Conservation (phyloP, 1,140 invertebrate genomes). For the Aphaenogaster rudis region DNA sequence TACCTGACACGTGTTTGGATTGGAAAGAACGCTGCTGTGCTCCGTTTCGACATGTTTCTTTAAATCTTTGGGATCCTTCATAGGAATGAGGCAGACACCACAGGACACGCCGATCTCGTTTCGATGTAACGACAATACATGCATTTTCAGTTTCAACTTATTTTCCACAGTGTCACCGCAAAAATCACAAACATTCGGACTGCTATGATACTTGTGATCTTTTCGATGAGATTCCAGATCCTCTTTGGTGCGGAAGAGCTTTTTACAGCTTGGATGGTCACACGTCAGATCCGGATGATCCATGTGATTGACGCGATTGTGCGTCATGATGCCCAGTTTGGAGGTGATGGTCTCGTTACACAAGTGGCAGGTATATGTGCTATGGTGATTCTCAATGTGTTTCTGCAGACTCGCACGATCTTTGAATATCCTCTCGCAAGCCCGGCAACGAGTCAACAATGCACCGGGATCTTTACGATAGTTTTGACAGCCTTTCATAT, state of each 20-base stretch:
- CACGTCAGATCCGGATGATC: constrained; percentile 87
- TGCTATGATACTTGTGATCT: constrained; percentile 86
- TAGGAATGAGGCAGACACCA: constrained; percentile 88
- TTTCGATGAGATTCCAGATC: constrained; percentile 87
- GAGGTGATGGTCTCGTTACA: constrained; percentile 87
- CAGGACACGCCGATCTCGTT: constrained; percentile 88
- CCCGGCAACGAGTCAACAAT: constrained; percentile 87
- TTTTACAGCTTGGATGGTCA: constrained; percentile 86
- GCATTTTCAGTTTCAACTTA: constrained; percentile 89
- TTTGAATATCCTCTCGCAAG: constrained; percentile 88
- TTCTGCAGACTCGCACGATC: constrained; percentile 88
- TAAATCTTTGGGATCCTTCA: constrained; percentile 88
- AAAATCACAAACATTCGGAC: constrained; percentile 88
- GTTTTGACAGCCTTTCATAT: constrained; percentile 88
- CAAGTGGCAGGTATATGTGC: constrained; percentile 87
- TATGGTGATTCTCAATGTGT: constrained; percentile 88
- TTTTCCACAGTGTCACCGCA: constrained; percentile 89
- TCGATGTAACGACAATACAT: constrained; percentile 87
- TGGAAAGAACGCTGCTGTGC: constrained; percentile 86
- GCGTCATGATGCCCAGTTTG: constrained; percentile 89
- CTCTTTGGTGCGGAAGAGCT: constrained; percentile 87
- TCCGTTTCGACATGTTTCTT: constrained; percentile 87
- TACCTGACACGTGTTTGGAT: constrained; percentile 88
- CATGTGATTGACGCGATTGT: constrained; percentile 88
- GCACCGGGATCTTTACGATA: constrained; percentile 87